Percentiles rank a stretch among this genome's conserved stretches.
Evolutionary conservation across 2,797 vertebrate species (phyloP).

Genomic region (Bradypodion ventrale): DNA sequence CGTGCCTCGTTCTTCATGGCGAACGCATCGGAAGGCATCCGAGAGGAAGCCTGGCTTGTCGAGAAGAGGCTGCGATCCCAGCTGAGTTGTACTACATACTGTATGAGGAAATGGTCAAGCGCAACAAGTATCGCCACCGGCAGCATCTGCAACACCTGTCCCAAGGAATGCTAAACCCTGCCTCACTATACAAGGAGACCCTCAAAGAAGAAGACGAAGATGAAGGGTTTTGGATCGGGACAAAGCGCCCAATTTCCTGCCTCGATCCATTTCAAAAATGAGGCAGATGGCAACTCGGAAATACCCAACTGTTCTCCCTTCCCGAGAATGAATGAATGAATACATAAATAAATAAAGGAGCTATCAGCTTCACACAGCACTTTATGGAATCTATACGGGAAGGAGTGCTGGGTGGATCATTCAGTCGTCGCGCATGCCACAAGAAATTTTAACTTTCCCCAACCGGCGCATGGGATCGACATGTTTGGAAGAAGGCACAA

Average conservation of each 20-base stretch:
- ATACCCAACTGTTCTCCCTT: neutral
- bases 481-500: neutral
- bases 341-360: neutral
- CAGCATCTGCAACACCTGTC: no score
- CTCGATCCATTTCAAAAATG: neutral
- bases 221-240: neutral
- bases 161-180: no score
- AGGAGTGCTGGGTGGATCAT: neutral
- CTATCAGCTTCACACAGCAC: neutral
- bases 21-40: no score
- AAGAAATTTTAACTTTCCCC: neutral
- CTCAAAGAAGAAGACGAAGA: accelerated
- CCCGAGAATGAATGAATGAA: constrained; percentile 27
- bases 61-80: neutral
- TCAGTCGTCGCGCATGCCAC: neutral
- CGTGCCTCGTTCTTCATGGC: neutral
- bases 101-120: neutral
- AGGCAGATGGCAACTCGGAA: neutral
- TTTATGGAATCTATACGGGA: neutral
- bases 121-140: no score
- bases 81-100: neutral
- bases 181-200: neutral
- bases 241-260: neutral
- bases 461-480: accelerated
- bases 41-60: neutral